Evolutionary conservation across 2,797 vertebrate genomes (phyloP).

Genomic region (Alosa sapidissima): DNA sequence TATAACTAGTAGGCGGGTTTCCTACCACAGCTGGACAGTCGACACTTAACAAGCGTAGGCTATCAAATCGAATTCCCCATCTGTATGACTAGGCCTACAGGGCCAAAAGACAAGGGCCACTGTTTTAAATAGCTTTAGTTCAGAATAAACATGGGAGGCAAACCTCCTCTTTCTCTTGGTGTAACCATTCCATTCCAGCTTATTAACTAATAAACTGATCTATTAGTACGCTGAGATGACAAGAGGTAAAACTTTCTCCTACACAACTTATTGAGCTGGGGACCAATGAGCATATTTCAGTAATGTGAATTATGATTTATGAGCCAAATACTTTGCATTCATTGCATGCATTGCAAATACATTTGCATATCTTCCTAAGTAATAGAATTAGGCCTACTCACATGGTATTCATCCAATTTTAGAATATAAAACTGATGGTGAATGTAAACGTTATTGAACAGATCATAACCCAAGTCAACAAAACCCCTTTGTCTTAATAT

Average conservation of each 20-base stretch:
- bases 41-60: background rate
- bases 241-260: background rate
- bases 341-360: too few relatives aligned
- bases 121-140: background rate
- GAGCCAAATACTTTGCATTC: too few relatives aligned
- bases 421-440: too few relatives aligned
- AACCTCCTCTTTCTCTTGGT: background rate
- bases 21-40: slow-evolving; percentile 58
- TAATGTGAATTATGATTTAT: too few relatives aligned
- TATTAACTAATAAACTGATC: background rate
- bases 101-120: background rate
- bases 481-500: background rate
- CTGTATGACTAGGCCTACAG: background rate
- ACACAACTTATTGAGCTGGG: background rate
- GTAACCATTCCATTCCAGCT: too few relatives aligned
- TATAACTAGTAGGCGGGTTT: slow-evolving; percentile 55
- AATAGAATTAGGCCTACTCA: too few relatives aligned
- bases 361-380: too few relatives aligned
- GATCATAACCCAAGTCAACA: background rate
- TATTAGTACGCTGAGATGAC: background rate
- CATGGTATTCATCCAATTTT: too few relatives aligned
- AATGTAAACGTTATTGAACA: background rate
- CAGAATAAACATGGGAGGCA: background rate
- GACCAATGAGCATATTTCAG: background rate
- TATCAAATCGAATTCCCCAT: background rate